Conservation (phyloP, 2,113 vertebrate genomes). For the Pseudorasbora parva region DNA sequence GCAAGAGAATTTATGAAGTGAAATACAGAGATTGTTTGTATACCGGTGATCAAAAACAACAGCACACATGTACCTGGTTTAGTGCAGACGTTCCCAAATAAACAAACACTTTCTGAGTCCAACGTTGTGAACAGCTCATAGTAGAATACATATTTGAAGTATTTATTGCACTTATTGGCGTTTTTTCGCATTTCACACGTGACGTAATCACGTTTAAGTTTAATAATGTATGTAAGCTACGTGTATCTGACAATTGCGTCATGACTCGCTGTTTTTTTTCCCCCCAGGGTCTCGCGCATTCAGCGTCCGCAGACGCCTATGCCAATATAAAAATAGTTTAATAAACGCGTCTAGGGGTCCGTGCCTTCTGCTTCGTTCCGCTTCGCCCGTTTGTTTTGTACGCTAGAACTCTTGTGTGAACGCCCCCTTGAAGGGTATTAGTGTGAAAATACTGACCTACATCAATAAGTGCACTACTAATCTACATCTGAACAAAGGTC, state of each 20-base stretch:
- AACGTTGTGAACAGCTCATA: not conserved
- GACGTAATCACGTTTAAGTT: not conserved
- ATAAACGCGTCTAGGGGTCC: not conserved
- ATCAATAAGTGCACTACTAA: not conserved
- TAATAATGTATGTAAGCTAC: not conserved
- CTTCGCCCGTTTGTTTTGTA: not conserved
- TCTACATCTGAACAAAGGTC: not conserved
- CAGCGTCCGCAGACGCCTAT: not conserved
- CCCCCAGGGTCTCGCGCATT: not conserved
- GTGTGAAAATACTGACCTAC: not conserved
- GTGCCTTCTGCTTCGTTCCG: not conserved
- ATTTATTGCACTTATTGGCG: not conserved
- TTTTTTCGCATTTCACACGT: not conserved
- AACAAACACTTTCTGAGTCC: not conserved
- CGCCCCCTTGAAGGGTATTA: not conserved
- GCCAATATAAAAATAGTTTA: not conserved
- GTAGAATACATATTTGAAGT: not conserved
- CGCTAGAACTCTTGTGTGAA: not conserved
- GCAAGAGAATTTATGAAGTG: not conserved
- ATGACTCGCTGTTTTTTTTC: not conserved
- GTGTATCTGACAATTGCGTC: not conserved
- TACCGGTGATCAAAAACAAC: not conserved
- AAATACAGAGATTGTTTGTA: no score
- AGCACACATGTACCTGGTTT: not conserved
- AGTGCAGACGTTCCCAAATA: not conserved